Evolutionary conservation across 2,113 vertebrate genomes (phyloP).

Genomic region (Oophaga pumilio): DNA sequence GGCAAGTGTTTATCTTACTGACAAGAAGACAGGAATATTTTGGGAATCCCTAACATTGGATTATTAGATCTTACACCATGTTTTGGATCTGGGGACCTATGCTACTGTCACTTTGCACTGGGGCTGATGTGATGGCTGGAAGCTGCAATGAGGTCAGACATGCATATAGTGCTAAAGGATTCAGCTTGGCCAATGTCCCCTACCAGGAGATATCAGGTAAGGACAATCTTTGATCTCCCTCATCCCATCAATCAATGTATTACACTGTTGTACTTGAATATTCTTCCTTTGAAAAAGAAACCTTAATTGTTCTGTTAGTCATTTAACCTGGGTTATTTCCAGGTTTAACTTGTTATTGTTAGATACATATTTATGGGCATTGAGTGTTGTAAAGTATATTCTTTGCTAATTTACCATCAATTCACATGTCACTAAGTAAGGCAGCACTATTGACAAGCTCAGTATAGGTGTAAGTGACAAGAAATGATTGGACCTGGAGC

Average conservation of each 20-base stretch:
- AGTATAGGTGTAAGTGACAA: not conserved
- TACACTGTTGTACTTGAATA: not conserved
- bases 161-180: conserved; percentile 83
- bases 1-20: not conserved
- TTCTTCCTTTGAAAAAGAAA: not conserved
- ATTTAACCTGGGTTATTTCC: not conserved
- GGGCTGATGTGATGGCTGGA: conserved; percentile 79
- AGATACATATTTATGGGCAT: not conserved
- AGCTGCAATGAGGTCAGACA: conserved; percentile 88
- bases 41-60: conserved; percentile 15
- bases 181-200: conserved; percentile 85
- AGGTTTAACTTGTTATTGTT: not conserved
- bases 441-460: not conserved
- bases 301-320: not conserved
- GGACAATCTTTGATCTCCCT: conserved; percentile 52
- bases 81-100: conserved; percentile 63
- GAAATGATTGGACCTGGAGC: not conserved
- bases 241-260: not conserved
- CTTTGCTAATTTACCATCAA: not conserved
- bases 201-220: conserved; percentile 91
- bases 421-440: not conserved
- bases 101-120: conserved; percentile 66
- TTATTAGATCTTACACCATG: conserved; percentile 58
- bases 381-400: not conserved
- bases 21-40: not conserved